Evolutionary conservation across 2,113 vertebrate genomes (phyloP).

Genomic region (Erinaceus europaeus): DNA sequence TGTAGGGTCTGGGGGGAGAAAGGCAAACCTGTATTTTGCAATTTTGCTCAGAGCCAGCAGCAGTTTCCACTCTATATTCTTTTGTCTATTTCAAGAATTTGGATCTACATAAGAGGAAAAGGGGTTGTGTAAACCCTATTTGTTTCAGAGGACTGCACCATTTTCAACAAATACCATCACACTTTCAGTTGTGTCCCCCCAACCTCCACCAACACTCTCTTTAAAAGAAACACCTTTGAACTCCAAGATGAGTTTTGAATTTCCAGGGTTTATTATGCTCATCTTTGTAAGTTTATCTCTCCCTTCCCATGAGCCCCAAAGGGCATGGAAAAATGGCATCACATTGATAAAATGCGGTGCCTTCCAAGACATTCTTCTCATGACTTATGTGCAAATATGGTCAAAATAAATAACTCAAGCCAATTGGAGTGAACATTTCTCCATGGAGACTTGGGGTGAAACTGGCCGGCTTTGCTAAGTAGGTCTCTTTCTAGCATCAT

Average conservation of each 20-base stretch:
- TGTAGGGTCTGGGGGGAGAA: no score
- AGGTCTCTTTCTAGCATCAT: constrained; percentile 33
- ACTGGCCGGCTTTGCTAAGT: constrained; percentile 41
- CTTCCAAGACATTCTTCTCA: constrained; percentile 48
- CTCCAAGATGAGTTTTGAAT: constrained; percentile 36
- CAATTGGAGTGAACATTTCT: constrained; percentile 19
- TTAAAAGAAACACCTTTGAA: constrained; percentile 4
- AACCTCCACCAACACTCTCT: neutral
- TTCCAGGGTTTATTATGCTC: neutral
- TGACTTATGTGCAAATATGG: constrained; percentile 46
- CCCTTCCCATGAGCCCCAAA: constrained; percentile 30
- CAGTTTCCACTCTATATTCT: neutral
- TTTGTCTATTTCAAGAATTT: neutral
- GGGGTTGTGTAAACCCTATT: neutral
- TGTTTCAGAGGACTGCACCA: neutral
- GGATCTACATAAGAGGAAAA: neutral
- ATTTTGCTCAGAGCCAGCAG: neutral
- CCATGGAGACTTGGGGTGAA: neutral
- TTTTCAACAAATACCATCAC: neutral
- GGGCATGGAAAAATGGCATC: constrained; percentile 29
- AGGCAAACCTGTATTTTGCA: neutral
- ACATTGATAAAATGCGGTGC: constrained; percentile 39
- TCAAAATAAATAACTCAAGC: constrained; percentile 43
- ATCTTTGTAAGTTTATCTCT: constrained; percentile 15
- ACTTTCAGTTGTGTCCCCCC: constrained; percentile 15